Evolutionary conservation across 2,113 vertebrate genomes (phyloP).

Genomic region (Neolamprologus hecqui): DNA sequence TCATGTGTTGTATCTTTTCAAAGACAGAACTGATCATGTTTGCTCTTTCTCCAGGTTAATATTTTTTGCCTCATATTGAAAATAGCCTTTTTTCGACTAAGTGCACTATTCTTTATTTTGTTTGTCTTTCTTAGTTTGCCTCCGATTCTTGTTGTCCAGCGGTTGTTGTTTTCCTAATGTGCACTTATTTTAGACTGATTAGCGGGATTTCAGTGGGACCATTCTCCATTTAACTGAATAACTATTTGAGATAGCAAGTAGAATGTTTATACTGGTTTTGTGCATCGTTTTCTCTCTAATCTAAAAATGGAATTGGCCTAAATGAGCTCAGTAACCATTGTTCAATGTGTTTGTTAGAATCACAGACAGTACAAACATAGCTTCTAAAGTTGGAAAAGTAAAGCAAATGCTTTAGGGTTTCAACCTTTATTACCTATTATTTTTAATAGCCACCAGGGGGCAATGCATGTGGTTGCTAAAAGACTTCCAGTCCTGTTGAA

Average conservation of each 20-base stretch:
- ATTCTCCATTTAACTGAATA: not conserved
- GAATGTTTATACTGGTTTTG: not conserved
- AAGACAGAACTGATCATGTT: not conserved
- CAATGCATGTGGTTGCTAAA: not conserved
- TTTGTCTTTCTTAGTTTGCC: not conserved
- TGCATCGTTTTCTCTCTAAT: fast-evolving
- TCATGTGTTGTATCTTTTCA: not conserved
- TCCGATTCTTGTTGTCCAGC: not conserved
- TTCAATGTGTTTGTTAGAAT: not conserved
- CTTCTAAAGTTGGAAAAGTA: not conserved
- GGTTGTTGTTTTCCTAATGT: not conserved
- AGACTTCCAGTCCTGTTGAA: not conserved
- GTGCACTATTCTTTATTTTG: not conserved
- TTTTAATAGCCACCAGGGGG: not conserved
- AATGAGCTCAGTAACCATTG: not conserved
- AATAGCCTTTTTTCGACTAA: not conserved
- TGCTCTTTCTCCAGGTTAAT: not conserved
- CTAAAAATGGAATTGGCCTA: not conserved
- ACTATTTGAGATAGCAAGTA: not conserved
- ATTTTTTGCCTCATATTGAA: not conserved
- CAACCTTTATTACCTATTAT: not conserved
- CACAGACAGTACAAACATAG: not conserved
- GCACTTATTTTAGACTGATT: fast-evolving
- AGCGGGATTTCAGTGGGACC: fast-evolving
- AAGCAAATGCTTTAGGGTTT: not conserved